A percentile compares a stretch with the other conserved stretches of the same genome.
Evolutionary conservation across 2,797 vertebrate species (phyloP).

Genomic region (Sebastes iracundus): DNA sequence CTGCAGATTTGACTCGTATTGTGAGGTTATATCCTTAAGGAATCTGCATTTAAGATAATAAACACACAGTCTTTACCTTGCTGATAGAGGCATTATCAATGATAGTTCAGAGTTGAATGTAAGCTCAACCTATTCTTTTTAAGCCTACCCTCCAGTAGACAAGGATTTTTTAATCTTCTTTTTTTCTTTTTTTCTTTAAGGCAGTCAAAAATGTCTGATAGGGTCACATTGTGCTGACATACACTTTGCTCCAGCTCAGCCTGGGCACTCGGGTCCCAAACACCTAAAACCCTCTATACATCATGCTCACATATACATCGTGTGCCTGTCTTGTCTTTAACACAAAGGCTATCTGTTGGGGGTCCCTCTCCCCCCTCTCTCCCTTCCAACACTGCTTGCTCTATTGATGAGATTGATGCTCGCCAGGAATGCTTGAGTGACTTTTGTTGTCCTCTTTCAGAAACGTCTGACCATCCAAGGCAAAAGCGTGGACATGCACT

Average conservation of each 20-base stretch:
- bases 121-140: slow-evolving; percentile 9
- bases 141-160: slow-evolving; percentile 13
- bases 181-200: slow-evolving; percentile 34
- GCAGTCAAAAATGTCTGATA: slow-evolving; percentile 57
- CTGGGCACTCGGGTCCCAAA: slow-evolving; percentile 89
- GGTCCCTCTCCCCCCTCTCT: slow-evolving; percentile 81
- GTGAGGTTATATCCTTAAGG: slow-evolving; percentile 24
- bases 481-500: slow-evolving; percentile 97
- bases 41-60: slow-evolving; percentile 27
- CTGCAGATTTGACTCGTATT: slow-evolving; percentile 22
- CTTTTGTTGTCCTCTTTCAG: slow-evolving; percentile 89
- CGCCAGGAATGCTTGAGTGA: slow-evolving; percentile 82
- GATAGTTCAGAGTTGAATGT: slow-evolving; percentile 25
- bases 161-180: not conserved
- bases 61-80: slow-evolving; percentile 23
- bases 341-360: slow-evolving; percentile 83
- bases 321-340: slow-evolving; percentile 78
- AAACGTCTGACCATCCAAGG: slow-evolving; percentile 96
- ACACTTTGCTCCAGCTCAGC: slow-evolving; percentile 86
- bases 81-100: slow-evolving; percentile 21
- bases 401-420: slow-evolving; percentile 83
- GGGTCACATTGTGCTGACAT: slow-evolving; percentile 68
- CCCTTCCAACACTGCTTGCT: slow-evolving; percentile 94
- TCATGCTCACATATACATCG: slow-evolving; percentile 75
- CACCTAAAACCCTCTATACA: slow-evolving; percentile 78